Conservation (phyloP, 2,113 vertebrate species). For the Uria aalge region DNA sequence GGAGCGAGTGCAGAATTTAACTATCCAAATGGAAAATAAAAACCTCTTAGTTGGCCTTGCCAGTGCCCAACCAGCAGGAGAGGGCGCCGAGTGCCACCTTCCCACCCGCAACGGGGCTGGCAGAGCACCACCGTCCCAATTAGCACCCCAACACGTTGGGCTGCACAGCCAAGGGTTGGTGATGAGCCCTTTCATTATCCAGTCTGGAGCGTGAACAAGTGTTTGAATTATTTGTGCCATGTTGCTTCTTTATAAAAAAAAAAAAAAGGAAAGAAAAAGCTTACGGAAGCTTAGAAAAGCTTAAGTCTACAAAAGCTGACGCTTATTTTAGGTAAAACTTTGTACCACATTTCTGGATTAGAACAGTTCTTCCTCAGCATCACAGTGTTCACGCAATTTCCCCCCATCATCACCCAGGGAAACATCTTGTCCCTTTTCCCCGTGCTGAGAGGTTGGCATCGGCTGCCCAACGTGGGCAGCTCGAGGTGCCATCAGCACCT, state of each 20-base stretch:
- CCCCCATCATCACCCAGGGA: not conserved
- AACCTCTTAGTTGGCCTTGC: not conserved
- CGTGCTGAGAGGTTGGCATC: not conserved
- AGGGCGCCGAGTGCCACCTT: not conserved
- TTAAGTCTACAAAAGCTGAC: not conserved
- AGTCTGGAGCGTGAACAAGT: not conserved
- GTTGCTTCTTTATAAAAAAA: not conserved
- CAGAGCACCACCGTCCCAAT: not conserved
- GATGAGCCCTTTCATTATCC: not conserved
- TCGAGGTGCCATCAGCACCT: not conserved
- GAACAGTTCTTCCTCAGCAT: not conserved
- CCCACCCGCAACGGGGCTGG: not conserved
- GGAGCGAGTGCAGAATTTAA: not conserved
- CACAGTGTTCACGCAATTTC: rapidly evolving
- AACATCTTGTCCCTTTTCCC: not conserved
- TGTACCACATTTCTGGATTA: not conserved
- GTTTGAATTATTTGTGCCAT: not conserved
- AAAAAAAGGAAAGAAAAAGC: not conserved
- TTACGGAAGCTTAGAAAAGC: not conserved
- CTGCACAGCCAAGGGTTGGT: not conserved
- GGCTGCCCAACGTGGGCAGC: rapidly evolving
- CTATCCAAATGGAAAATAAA: not conserved
- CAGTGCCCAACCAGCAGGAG: not conserved
- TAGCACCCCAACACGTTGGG: too few species aligned
- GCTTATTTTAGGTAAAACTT: not conserved